Evolutionary conservation across 1,140 invertebrate genomes (phyloP), one percentile per base, ranked within the genome.

Genomic region (Acromyrmex charruanus): DNA sequence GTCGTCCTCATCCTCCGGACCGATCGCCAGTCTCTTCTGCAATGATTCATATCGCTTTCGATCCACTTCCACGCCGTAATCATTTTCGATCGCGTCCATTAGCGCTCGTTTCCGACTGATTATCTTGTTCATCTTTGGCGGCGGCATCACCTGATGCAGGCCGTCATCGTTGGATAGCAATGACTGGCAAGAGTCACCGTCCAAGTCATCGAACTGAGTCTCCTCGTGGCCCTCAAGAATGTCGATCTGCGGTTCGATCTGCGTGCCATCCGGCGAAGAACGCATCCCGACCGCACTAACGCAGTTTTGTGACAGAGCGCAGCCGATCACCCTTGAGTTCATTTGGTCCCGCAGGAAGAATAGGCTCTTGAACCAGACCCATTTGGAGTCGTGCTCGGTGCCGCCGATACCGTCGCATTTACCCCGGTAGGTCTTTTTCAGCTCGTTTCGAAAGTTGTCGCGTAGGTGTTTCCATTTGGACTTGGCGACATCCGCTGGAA

Each of bases 391-490:
- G 87, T 92, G 90, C 51, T 93, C 91, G 44, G 69, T 85, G 18
- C 85, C 86, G 31, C 90, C 91, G 63, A 16, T 12, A 71, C 90
- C 90, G 49, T 93, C 93, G 85, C 88, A 90, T 14, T 93, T 93
- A 16, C 91, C 90, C 31, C 91, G 86, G 28, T 93, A 92, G 6
- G 91, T 91, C 59, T 93, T 93, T 74, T 93, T 93, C 84, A 93
- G 58, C 58, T 93, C 93, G 88, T 93, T 93, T 16, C 93, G 88
- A 69, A 93, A 93, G 75, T 93, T 93, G 85, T 93, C 93, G 2
- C 93, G 91, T 39, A 93, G 79, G 59, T 93, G 93, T 35, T 93
- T 93, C 93, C 93, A 93, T 71, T 93, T 93, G 5, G 93, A 93
- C 68, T 93, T 93, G n/a, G 93, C 93, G 65, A 93, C 89, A 49